These are phyloP conservation scores for Drosophila atripex DNA, from an alignment of 2,888 invertebrate genomes.

Conservation along the genomic window DNA sequence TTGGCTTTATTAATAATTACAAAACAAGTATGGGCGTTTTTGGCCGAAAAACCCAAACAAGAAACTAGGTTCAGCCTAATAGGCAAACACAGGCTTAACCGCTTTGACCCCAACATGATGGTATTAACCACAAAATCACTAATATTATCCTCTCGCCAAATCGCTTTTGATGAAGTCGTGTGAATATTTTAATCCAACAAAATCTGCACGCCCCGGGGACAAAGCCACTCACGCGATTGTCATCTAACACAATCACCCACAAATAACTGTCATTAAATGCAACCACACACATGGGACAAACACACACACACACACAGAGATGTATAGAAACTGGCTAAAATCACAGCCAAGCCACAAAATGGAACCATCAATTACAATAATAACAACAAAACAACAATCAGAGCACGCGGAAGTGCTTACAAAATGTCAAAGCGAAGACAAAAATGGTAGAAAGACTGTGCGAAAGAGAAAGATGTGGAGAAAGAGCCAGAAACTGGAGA, in stretches of 20 bases:
- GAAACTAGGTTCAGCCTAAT: neutral
- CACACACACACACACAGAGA: constrained; percentile 7
- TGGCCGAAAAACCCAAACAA: neutral
- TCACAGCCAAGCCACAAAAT: constrained; percentile 55
- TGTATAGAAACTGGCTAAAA: constrained; percentile 32
- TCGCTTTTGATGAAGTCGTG: constrained; percentile 27
- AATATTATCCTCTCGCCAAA: constrained; percentile 5
- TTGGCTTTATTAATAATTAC: neutral
- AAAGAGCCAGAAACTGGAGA: constrained; percentile 5
- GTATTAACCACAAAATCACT: constrained; percentile 6
- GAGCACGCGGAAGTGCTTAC: constrained; percentile 72
- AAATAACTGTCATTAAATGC: constrained; percentile 72
- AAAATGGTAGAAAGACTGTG: constrained; percentile 29
- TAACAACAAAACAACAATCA: constrained; percentile 39
- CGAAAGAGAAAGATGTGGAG: constrained; percentile 16
- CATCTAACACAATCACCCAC: constrained; percentile 45
- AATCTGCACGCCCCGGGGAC: constrained; percentile 14
- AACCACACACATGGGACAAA: constrained; percentile 39
- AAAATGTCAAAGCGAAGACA: constrained; percentile 63
- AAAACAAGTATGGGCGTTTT: neutral
- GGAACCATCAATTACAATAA: constrained; percentile 68
- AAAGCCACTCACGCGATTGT: constrained; percentile 39
- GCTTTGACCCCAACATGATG: constrained; percentile 14
- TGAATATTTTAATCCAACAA: constrained; percentile 31
- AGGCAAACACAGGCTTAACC: neutral